Percentiles rank a stretch among this genome's conserved stretches.
phyloP scores from a whole-genome alignment of 1,140 invertebrate genomes.

The Chironomus striatipennis region DNA sequence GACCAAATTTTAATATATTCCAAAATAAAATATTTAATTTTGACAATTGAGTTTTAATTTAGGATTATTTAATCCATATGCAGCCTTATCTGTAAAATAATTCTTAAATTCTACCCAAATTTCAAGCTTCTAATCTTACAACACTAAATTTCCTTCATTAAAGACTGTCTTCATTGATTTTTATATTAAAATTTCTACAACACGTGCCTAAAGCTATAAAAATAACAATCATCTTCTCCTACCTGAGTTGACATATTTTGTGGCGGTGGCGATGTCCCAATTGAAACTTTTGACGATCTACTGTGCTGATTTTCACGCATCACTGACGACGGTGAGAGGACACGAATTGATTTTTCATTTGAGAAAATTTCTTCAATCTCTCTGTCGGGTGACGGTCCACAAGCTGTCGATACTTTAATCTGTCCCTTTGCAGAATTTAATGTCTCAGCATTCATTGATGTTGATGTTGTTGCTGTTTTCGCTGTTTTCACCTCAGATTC shows the following conservation, averaged over 20 bases:
- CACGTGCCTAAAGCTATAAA: too few relatives aligned
- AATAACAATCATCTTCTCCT: constrained; percentile 30
- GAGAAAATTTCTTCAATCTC: constrained; percentile 34
- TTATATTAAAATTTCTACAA: too few relatives aligned
- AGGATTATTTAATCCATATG: too few relatives aligned
- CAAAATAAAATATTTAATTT: too few relatives aligned
- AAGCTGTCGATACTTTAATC: constrained; percentile 42
- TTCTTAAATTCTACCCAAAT: too few relatives aligned
- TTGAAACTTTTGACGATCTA: constrained; percentile 40
- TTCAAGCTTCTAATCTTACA: too few relatives aligned
- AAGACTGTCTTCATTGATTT: too few relatives aligned
- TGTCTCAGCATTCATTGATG: neutral
- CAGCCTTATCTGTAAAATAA: too few relatives aligned
- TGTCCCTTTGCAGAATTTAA: neutral
- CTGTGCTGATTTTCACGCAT: constrained; percentile 24
- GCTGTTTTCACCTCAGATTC: too few relatives aligned
- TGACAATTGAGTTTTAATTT: too few relatives aligned
- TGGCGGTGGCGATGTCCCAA: constrained; percentile 74
- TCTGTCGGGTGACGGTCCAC: constrained; percentile 46
- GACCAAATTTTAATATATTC: too few relatives aligned
- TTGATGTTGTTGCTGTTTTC: constrained; percentile 28
- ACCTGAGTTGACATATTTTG: constrained; percentile 82
- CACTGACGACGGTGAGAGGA: constrained; percentile 31
- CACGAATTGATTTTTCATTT: constrained; percentile 33
- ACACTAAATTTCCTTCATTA: too few relatives aligned